Base-by-base conservation (phyloP, 2,888 invertebrate genomes). In the Onchidella celtica region DNA sequence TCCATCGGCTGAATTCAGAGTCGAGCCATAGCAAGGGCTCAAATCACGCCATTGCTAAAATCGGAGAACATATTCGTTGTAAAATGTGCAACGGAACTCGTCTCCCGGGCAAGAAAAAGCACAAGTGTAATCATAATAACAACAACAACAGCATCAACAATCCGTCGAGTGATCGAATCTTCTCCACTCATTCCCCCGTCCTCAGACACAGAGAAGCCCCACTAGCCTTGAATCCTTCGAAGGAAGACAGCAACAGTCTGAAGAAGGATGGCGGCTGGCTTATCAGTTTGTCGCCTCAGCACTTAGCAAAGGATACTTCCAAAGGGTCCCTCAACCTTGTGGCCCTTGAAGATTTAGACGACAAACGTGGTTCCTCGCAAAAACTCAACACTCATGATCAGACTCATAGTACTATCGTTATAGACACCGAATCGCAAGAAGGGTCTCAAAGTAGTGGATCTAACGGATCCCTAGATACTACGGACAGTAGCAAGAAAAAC, bases 121-220 rank as follows among this genome's bases (percentile, higher is more conserved):
- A 73, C 24, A 73, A 38, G n/a, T 61, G 36, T 40, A 70, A 36
- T 4, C 63, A 40, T 29, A 65, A 21, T 0, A 63, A 38, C 9
- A 24, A 36, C 2, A 29, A 47, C 1, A 24, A 75, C 27, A 29
- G n/a, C 17, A 29, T 29, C 27, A n/a, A n/a, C n/a, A n/a, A n/a
- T n/a, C 17, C 27, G 34, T 29, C 27, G 0, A 17, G 21, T 9
- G 76, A 69, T 17, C 24, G 77, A 27, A 40, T 29, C 0, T 79
- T 70, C 32, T 70, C 61, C 24, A 79, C 79, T 11, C 79, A 79
- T 24, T 79, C 70, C n/a, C 79, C 79, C 0, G 17, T 17, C 17
- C 47, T 47, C 47, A 47, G 47, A 47, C 47, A 47, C 17, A 6
- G 47, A 17, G 47, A 47, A 47, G 17, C 17, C 6, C 47, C 47